Evolutionary conservation across 2,888 invertebrate species (phyloP).

Genomic region (Pasiphila rectangulata): DNA sequence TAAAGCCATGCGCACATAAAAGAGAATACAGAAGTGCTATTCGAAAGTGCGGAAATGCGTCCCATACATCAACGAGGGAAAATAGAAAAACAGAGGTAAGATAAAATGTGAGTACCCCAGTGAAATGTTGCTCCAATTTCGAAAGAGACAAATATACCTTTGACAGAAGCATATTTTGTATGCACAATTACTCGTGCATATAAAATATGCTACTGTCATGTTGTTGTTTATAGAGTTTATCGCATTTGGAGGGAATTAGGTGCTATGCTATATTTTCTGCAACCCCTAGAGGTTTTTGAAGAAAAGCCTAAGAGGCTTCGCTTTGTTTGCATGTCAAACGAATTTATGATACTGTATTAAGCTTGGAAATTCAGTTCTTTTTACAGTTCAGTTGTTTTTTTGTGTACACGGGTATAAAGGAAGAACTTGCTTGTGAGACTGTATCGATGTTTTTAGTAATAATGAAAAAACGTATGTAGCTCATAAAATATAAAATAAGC

Average conservation of each 20-base stretch:
- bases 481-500: no score
- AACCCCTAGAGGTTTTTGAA: slow-evolving; percentile 27
- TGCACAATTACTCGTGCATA: no score
- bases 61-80: slow-evolving; percentile 75
- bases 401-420: no score
- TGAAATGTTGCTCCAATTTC: slow-evolving; percentile 72
- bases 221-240: slow-evolving; percentile 32
- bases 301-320: slow-evolving; percentile 14
- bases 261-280: slow-evolving; percentile 20
- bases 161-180: slow-evolving; percentile 60
- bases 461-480: no score
- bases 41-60: slow-evolving; percentile 77
- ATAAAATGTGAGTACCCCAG: slow-evolving; percentile 71
- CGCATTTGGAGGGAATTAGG: slow-evolving; percentile 27
- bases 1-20: slow-evolving; percentile 72
- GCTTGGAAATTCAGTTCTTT: no score
- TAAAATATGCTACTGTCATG: no score
- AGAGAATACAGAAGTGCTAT: slow-evolving; percentile 72
- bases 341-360: neutral
- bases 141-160: slow-evolving; percentile 67
- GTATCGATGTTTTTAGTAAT: no score
- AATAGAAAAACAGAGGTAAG: slow-evolving; percentile 73
- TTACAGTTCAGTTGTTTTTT: no score
- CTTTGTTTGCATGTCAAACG: slow-evolving; percentile 20
- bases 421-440: no score